Base-by-base conservation (phyloP, 2,113 vertebrate species). In the Anarrhichthys ocellatus region DNA sequence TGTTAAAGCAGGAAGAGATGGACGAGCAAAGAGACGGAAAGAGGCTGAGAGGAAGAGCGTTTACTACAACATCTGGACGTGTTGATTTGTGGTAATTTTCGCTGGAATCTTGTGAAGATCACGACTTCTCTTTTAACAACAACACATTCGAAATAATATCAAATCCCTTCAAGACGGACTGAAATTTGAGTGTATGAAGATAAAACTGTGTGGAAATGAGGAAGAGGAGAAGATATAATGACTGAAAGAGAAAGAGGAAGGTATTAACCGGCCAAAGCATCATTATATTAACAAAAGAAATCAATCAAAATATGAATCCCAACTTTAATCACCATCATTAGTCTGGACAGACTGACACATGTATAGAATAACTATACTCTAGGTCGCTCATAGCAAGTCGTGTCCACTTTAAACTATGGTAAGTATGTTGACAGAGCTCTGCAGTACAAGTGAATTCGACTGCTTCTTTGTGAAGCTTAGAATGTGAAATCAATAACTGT, bases 1-100 rank as follows among this genome's bases (percentile, higher is more conserved):
- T 76, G 90, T 93, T 89, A 84, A 82, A 80, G 40, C 29, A 78
- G 87, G 61, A 84, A 80, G 38, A 61, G 48, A 81, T 27, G 52
- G 52, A 78, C 58, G 66, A 52, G 38, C 6, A 70, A 6, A 50
- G 27, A 27, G 20, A 72, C 22, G 29, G 38, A 42, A 27, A 29
- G 11, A 73, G 32, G 48, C 17, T 36, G n/a, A 6, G 14, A 42
- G 17, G 14, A 32, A 9, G n/a, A 56, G 13, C 18, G 61, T 72
- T 68, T 11, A 22, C 9, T 40, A 56, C 48, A 67, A 36, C 44
- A 32, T 65, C 13, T 64, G 34, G 32, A 48, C 27, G 6, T 46
- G 17, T 3, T 54, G 9, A 20, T 62, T 34, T 54, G 38, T 27
- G 52, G 13, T 46, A 1, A 50, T 27, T 65, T 65, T 50, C 13